Evolutionary conservation across 1,140 invertebrate species (phyloP).

Genomic region (Platorchestia sp.): DNA sequence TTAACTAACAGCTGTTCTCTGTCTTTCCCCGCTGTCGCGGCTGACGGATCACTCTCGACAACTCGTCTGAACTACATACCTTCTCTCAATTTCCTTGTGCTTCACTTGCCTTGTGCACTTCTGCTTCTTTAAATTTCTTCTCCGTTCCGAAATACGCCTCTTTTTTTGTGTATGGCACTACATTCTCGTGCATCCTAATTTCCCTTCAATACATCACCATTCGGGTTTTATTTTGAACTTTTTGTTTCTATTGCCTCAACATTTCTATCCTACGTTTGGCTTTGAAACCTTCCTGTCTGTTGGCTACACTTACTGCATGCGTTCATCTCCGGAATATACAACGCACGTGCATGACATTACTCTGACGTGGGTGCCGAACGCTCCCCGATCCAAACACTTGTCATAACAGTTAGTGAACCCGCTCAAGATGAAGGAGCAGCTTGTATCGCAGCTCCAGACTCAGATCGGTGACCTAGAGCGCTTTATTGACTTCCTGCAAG

Average conservation of each 20-base stretch:
- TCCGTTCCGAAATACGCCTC: background rate
- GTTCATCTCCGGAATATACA: background rate
- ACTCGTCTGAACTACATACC: background rate
- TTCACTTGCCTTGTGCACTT: background rate
- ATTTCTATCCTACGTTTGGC: background rate
- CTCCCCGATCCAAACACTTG: background rate
- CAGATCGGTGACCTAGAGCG: slow-evolving; percentile 97
- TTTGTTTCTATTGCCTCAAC: background rate
- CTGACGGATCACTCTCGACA: background rate
- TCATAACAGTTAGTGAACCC: slow-evolving; percentile 86
- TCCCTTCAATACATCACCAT: too few relatives aligned
- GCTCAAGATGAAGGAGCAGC: slow-evolving; percentile 94
- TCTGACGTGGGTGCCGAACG: background rate
- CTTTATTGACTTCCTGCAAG: slow-evolving; percentile 97
- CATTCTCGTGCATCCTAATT: background rate
- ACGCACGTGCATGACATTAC: background rate
- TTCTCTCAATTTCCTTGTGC: background rate
- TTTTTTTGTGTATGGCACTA: background rate
- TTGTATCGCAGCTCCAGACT: slow-evolving; percentile 94
- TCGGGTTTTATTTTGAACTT: background rate
- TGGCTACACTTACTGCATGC: background rate
- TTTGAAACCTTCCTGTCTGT: background rate
- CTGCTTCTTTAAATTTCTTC: background rate
- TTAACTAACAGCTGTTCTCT: background rate
- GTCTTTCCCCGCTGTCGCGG: background rate